These are phyloP conservation scores for Pterostichus madidus DNA, from an alignment of 2,888 invertebrate species.

Conservation along the genomic window DNA sequence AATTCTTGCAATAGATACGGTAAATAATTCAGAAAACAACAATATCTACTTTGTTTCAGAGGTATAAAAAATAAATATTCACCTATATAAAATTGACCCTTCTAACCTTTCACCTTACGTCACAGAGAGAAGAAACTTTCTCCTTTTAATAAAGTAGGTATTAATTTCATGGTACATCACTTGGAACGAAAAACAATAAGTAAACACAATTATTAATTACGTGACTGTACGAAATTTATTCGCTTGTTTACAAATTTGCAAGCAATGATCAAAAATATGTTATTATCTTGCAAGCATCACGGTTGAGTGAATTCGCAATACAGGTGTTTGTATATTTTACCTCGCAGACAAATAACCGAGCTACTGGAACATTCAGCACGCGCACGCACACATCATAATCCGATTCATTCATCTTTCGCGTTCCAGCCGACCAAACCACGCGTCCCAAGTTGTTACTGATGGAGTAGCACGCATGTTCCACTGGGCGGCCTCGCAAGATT, in stretches of 20 bases:
- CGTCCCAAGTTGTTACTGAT: background rate
- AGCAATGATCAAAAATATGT: background rate
- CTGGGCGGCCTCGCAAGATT: conserved; percentile 27
- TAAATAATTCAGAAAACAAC: background rate
- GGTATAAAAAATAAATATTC: background rate
- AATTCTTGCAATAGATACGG: too few species aligned
- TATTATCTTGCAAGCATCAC: background rate
- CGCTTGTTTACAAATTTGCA: conserved; percentile 3
- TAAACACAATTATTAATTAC: conserved; percentile 30
- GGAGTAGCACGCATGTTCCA: background rate
- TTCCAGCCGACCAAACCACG: conserved; percentile 17
- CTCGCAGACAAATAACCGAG: conserved; percentile 36
- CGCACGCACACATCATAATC: conserved; percentile 53
- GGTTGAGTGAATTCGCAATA: background rate
- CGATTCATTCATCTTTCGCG: conserved; percentile 53
- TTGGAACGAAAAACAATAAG: conserved; percentile 22
- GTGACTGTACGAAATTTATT: conserved; percentile 8
- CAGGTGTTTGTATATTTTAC: conserved; percentile 26
- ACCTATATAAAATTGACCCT: conserved; percentile 28
- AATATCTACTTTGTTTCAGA: background rate
- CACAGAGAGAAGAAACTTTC: conserved; percentile 21
- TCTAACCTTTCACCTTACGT: conserved; percentile 32
- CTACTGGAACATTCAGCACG: conserved; percentile 27
- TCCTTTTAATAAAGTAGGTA: conserved; percentile 48
- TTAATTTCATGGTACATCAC: conserved; percentile 21